Conservation (phyloP, 2,797 vertebrate genomes). For the Pangasius macronema region DNA sequence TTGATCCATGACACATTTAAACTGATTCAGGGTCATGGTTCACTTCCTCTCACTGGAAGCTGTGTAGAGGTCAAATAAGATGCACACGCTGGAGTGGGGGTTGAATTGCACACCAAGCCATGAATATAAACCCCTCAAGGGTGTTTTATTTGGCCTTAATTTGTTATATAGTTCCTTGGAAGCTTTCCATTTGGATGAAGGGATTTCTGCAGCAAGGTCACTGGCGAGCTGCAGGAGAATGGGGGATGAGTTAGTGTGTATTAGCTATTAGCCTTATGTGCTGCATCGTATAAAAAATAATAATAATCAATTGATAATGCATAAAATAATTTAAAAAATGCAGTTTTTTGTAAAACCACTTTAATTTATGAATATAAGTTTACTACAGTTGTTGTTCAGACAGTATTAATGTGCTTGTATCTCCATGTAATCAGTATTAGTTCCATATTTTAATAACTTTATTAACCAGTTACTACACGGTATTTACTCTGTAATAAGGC, state of each 20-base stretch:
- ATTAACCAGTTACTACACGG: background rate
- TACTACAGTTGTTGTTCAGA: background rate
- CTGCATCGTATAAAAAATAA: too few species aligned
- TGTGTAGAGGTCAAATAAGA: slow-evolving; percentile 27
- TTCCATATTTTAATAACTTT: background rate
- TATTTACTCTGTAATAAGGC: background rate
- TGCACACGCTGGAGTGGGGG: background rate
- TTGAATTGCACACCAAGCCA: slow-evolving; percentile 5
- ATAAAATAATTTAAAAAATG: background rate
- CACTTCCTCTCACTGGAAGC: slow-evolving; percentile 24
- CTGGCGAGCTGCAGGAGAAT: slow-evolving; percentile 14
- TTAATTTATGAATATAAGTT: background rate
- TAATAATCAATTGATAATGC: background rate
- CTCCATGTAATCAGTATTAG: background rate
- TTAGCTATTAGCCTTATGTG: background rate
- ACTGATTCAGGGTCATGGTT: slow-evolving; percentile 32
- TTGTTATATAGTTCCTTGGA: slow-evolving; percentile 37
- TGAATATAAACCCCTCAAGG: slow-evolving; percentile 38
- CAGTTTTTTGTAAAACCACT: background rate
- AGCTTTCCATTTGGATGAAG: slow-evolving; percentile 34
- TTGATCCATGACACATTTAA: slow-evolving; percentile 44
- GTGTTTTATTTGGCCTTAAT: slow-evolving; percentile 35
- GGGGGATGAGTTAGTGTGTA: background rate
- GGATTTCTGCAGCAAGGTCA: slow-evolving; percentile 36
- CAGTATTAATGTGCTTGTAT: background rate